These are phyloP conservation scores for Lytechinus variegatus DNA, from an alignment of 35 echinoderm and acorn worm genomes.

Conservation along the genomic window DNA sequence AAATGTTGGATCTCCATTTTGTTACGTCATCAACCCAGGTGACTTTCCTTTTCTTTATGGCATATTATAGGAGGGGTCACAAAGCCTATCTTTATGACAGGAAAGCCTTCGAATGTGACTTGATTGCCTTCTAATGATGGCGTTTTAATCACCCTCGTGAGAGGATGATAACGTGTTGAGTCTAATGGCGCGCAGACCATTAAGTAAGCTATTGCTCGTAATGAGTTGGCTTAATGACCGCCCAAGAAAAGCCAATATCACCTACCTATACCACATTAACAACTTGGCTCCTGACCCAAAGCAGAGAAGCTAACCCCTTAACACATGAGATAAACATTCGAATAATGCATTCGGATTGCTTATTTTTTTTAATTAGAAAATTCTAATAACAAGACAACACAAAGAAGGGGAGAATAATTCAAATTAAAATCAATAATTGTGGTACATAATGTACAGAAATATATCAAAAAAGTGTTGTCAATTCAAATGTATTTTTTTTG, in stretches of 20 bases:
- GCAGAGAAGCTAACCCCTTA: too few species aligned
- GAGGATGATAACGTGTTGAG: constrained; percentile 28
- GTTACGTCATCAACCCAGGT: too few species aligned
- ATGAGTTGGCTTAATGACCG: constrained; percentile 27
- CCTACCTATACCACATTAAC: background rate
- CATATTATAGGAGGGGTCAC: background rate
- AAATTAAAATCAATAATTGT: too few species aligned
- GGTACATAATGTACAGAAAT: too few species aligned
- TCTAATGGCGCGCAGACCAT: constrained; percentile 28
- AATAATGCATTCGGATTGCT: too few species aligned
- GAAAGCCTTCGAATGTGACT: background rate
- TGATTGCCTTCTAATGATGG: background rate
- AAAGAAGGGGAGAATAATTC: too few species aligned
- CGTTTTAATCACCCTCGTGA: constrained; percentile 17
- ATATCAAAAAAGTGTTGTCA: too few species aligned
- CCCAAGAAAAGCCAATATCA: background rate
- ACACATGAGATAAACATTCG: too few species aligned
- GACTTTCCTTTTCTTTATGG: background rate
- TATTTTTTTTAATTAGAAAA: too few species aligned
- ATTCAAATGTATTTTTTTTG: too few species aligned
- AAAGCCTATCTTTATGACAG: background rate
- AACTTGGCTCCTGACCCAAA: background rate
- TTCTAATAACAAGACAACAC: too few species aligned
- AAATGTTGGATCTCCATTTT: too few species aligned
- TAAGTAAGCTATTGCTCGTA: constrained; percentile 37